These are phyloP conservation scores for Natator depressus DNA, from an alignment of 2,113 vertebrate species.

Conservation along the genomic window DNA sequence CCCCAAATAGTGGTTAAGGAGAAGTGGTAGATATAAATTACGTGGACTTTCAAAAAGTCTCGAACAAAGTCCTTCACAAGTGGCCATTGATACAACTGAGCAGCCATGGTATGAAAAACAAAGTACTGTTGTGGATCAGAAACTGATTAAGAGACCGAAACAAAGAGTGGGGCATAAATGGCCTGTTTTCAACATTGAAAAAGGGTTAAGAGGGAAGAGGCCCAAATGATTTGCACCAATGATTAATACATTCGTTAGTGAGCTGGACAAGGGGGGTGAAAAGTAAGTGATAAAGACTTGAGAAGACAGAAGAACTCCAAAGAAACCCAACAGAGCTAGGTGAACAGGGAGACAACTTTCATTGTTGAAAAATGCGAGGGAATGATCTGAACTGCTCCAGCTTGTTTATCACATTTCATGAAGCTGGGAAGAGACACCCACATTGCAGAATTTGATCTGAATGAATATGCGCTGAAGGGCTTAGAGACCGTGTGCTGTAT, in stretches of 20 bases:
- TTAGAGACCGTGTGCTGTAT: too few species aligned
- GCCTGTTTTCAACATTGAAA: constrained; percentile 18
- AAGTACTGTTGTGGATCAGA: neutral
- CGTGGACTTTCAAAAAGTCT: neutral
- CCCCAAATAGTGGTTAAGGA: neutral
- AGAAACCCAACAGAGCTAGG: neutral
- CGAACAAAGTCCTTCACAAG: neutral
- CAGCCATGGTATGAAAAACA: neutral
- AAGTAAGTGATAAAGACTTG: neutral
- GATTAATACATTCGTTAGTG: constrained; percentile 42
- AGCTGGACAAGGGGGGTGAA: constrained; percentile 16
- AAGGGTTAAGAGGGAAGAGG: neutral
- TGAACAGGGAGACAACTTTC: neutral
- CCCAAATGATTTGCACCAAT: neutral
- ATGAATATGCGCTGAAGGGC: too few species aligned
- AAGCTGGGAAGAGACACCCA: too few species aligned
- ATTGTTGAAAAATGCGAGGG: neutral
- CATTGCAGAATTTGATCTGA: too few species aligned
- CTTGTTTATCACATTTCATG: too few species aligned
- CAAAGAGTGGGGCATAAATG: neutral
- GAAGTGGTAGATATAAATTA: neutral
- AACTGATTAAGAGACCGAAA: neutral
- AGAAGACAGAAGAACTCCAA: constrained; percentile 8
- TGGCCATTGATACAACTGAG: neutral
- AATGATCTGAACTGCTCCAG: accelerated